phyloP scores from a whole-genome alignment of 2,797 vertebrate genomes.

The Labeo calbasu region DNA sequence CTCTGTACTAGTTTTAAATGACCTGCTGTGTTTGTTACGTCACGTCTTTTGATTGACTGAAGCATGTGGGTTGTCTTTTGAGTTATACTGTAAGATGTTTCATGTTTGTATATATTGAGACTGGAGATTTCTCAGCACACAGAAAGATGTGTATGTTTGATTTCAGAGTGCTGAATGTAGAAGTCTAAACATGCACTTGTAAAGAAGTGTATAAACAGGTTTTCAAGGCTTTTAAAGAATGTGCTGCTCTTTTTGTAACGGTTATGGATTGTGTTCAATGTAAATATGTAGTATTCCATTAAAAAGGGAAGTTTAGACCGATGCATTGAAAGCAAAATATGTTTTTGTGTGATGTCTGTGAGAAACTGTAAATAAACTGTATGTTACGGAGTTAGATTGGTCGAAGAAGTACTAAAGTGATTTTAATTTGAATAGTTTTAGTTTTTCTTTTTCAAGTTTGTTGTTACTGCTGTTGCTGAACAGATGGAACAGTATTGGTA shows the following conservation, averaged over 20 bases:
- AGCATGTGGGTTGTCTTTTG: conserved; percentile 15
- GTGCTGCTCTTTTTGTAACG: conserved; percentile 23
- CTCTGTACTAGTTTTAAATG: neutral
- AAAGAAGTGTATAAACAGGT: neutral
- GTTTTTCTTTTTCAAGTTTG: neutral
- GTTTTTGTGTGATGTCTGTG: neutral
- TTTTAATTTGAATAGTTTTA: conserved; percentile 2
- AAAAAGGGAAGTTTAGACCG: conserved; percentile 14
- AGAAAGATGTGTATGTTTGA: neutral
- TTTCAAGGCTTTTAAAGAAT: neutral
- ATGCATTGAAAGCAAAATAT: neutral
- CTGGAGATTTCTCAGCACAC: neutral
- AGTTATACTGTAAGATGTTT: conserved; percentile 23
- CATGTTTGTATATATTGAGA: conserved; percentile 16
- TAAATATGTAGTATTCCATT: conserved; percentile 13
- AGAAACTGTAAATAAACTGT: conserved; percentile 11
- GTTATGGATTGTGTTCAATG: conserved; percentile 15
- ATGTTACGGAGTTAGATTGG: neutral
- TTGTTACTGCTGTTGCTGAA: conserved; percentile 12
- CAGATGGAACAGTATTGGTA: neutral
- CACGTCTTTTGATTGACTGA: neutral
- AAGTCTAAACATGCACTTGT: neutral
- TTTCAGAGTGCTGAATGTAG: neutral
- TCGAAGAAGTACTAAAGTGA: conserved; percentile 12
- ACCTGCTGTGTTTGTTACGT: conserved; percentile 10